A percentile compares a stretch with the other conserved stretches of the same genome.
These are phyloP conservation scores for Penelope pileata DNA, from an alignment of 2,113 vertebrate species.

Conservation along the genomic window DNA sequence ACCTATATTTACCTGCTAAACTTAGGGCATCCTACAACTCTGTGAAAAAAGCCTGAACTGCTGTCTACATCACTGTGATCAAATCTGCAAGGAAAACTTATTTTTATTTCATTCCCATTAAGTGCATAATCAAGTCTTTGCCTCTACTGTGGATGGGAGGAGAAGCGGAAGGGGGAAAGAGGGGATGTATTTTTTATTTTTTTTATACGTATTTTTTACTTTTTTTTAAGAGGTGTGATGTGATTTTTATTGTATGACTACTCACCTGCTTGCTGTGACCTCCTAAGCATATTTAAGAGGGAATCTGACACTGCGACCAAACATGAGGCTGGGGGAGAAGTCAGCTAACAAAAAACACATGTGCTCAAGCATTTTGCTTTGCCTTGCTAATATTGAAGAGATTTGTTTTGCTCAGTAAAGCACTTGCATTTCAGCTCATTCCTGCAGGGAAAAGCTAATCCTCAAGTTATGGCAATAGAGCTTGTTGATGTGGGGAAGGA, in stretches of 20 bases:
- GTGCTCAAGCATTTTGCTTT: constrained; percentile 52
- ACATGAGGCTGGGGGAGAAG: constrained; percentile 27
- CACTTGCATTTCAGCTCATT: constrained; percentile 53
- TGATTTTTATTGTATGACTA: constrained; percentile 72
- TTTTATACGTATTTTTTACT: not conserved
- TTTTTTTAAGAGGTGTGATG: constrained; percentile 64
- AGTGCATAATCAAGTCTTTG: constrained; percentile 13
- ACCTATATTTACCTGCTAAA: constrained; percentile 2
- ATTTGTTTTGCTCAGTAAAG: constrained; percentile 56
- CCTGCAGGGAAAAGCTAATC: constrained; percentile 64
- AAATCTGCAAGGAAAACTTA: not conserved
- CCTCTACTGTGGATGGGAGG: not conserved
- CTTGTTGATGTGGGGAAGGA: constrained; percentile 26
- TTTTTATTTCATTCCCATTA: constrained; percentile 1
- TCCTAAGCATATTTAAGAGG: constrained; percentile 45
- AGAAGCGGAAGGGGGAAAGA: not conserved
- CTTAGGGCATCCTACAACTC: not conserved
- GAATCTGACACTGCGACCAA: constrained; percentile 54
- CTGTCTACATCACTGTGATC: not conserved
- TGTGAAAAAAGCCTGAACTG: not conserved
- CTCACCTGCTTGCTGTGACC: constrained; percentile 67
- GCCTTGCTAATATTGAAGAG: constrained; percentile 55
- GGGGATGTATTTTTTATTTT: not conserved
- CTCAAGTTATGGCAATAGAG: constrained; percentile 45
- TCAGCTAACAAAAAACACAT: constrained; percentile 66